phyloP scores from a whole-genome alignment of 1,140 invertebrate genomes.

The Cyphomyrmex costatus region DNA sequence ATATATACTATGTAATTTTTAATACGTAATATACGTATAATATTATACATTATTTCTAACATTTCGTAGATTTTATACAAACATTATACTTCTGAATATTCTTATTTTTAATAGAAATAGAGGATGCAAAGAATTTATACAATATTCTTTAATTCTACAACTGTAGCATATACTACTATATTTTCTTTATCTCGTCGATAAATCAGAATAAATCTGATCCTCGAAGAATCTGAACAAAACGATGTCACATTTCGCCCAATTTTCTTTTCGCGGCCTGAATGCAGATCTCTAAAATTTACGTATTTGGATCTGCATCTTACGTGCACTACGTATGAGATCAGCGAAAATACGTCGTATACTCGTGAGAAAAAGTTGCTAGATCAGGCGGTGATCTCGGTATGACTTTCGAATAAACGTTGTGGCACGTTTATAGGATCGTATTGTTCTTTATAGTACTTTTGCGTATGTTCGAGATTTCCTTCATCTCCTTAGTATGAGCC shows the following conservation, averaged over 20 bases:
- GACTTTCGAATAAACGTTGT: constrained; percentile 34
- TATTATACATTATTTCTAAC: neutral
- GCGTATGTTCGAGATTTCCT: constrained; percentile 32
- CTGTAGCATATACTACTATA: neutral
- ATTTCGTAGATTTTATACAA: neutral
- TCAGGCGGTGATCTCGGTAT: constrained; percentile 21
- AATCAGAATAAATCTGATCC: constrained; percentile 8
- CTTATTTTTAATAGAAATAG: neutral
- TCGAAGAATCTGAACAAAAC: neutral
- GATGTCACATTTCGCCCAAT: constrained; percentile 27
- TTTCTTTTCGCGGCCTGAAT: constrained; percentile 29
- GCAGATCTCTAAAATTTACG: constrained; percentile 41
- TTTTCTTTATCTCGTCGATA: neutral
- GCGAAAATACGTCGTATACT: neutral
- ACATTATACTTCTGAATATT: neutral
- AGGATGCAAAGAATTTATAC: neutral
- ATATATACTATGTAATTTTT: neutral
- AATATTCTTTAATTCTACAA: neutral
- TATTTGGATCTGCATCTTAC: constrained; percentile 35
- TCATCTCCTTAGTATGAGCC: constrained; percentile 4
- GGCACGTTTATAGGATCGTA: constrained; percentile 33
- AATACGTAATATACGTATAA: neutral
- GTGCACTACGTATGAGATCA: constrained; percentile 33
- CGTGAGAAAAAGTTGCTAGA: constrained; percentile 29
- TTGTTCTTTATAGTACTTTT: constrained; percentile 39